Evolutionary conservation across 2,797 vertebrate species (phyloP), one percentile per base, ranked within the genome.

Genomic region (Cyprinella venusta): DNA sequence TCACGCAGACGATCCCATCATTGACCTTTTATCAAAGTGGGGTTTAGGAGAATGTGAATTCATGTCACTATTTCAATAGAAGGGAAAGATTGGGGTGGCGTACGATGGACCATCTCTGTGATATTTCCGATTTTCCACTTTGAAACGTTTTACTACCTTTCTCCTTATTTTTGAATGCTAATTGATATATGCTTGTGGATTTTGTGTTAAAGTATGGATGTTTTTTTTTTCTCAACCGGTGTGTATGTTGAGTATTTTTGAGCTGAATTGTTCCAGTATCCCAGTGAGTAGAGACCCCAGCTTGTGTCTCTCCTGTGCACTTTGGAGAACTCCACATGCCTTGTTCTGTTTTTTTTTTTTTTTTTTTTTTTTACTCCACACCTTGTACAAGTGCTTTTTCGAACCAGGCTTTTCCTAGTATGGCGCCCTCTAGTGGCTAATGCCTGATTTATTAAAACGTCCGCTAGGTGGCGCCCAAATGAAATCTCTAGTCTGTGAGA

Each of bases 291-390:
- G 87, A 83, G 86, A 86, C 87, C 83, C 83, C 26, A 90, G 88
- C 93, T 91, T 91, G 86, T 71, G 8, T 92, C 93, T 90, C 95
- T 94, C 93, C 92, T 95, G 94, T 96, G 96, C 96, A 97, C 97
- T 97, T 98, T 97, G 88, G 93, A 94, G 93, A 90, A 93, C 92
- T 95, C 91, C 91, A 94, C 90, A 94, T 95, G 94, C 95, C 95
- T 96, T 48, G 45, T 15, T 48, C 4, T 48, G 15, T 42, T 40
- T 10, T 42, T 42, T 0, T 10, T 10, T 10, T 2, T 40, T 5
- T 9, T 4, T 45, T 0, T 48, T 91, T 67, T 83, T 81, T 86
- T 81, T 78, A 83, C 92, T 90, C 86, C 90, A 86, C 72, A 94
- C 93, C 91, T 95, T 94, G 89, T 94, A 95, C 91, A 96, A 96